phyloP scores from a whole-genome alignment of 2,888 invertebrate species.

The Drosophila affinis region DNA sequence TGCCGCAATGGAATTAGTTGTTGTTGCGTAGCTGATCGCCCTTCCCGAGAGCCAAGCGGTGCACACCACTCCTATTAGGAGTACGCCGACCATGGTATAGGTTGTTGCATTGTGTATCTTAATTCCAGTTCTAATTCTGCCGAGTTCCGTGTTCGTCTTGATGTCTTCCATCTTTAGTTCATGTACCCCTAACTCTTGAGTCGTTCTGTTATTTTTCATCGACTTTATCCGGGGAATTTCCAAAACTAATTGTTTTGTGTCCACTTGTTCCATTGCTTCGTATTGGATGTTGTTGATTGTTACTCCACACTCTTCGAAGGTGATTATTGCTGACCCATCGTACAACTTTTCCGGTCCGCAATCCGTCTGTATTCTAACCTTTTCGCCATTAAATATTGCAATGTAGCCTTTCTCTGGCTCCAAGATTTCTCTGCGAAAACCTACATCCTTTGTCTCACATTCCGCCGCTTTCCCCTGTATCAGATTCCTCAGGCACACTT shows the following conservation, averaged over 20 bases:
- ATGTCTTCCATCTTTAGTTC: conserved; percentile 9
- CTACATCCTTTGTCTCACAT: not conserved
- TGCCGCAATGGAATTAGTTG: not conserved
- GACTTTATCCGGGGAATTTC: no score
- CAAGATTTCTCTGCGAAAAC: not conserved
- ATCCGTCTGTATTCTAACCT: not conserved
- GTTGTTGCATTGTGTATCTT: not conserved
- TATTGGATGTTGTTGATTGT: no score
- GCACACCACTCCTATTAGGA: not conserved
- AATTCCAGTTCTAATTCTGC: not conserved
- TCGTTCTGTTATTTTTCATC: not conserved
- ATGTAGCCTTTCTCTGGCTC: not conserved
- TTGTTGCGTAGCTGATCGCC: not conserved
- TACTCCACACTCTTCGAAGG: no score
- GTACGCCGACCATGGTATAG: not conserved
- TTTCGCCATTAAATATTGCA: not conserved
- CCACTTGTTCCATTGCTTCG: no score
- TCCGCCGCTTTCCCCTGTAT: no score
- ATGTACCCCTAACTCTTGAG: conserved; percentile 9
- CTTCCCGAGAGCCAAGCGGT: not conserved
- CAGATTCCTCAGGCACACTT: no score
- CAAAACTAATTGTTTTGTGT: no score
- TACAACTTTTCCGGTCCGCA: not conserved
- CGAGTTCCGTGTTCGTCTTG: not conserved
- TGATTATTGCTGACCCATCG: no score